Evolutionary conservation across 2,888 invertebrate genomes (phyloP).

Genomic region (Campopleginae sp.): DNA sequence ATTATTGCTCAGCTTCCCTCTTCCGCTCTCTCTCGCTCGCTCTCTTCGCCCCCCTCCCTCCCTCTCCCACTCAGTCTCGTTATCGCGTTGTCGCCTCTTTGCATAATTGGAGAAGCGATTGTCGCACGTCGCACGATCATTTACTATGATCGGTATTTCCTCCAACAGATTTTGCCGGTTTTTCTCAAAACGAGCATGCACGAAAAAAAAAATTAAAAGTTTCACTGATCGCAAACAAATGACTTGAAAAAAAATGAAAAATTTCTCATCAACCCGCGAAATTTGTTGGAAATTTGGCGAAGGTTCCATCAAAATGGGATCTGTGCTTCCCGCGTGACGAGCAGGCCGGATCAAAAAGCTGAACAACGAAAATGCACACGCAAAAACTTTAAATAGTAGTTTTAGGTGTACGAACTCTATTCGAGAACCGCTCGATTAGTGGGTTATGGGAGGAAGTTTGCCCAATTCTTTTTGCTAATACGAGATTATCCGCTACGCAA

Average conservation of each 20-base stretch:
- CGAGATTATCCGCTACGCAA: neutral
- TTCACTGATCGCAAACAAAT: neutral
- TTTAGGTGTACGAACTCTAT: neutral
- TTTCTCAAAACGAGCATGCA: neutral
- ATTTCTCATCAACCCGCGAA: too few species aligned
- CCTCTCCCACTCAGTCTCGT: neutral
- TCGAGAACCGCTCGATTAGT: neutral
- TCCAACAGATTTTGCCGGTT: neutral
- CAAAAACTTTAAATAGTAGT: neutral
- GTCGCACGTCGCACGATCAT: neutral
- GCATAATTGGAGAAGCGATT: neutral
- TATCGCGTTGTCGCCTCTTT: neutral
- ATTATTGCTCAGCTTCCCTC: conserved; percentile 42
- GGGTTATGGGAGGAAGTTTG: neutral
- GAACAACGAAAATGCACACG: neutral
- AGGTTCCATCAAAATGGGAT: too few species aligned
- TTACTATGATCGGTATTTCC: neutral
- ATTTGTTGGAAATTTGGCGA: too few species aligned
- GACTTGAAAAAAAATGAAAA: neutral
- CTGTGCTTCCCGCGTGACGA: too few species aligned
- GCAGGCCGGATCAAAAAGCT: neutral
- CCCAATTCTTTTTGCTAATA: neutral
- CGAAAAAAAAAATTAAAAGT: neutral
- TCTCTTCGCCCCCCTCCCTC: neutral
- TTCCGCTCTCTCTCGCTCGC: neutral